Conservation (phyloP, 92 coral and sea anemone genomes). For the Pocillopora grandis region DNA sequence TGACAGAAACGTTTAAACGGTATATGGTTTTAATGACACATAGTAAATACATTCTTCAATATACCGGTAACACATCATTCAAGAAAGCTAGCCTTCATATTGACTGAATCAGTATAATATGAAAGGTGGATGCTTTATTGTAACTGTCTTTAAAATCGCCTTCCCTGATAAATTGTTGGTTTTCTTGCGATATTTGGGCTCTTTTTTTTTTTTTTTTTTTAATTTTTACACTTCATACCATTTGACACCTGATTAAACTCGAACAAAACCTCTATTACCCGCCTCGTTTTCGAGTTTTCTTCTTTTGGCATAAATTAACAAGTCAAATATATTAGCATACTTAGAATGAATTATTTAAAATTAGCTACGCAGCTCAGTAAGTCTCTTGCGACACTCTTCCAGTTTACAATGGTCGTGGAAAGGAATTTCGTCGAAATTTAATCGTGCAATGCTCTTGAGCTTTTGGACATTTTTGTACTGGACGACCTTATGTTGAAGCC, state of each 20-base stretch:
- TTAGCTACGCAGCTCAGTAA: slow-evolving; percentile 36
- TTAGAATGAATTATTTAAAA: slow-evolving; percentile 37
- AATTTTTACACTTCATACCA: neutral
- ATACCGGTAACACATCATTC: neutral
- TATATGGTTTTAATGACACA: neutral
- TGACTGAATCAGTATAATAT: neutral
- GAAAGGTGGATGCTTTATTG: neutral
- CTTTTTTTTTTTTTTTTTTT: neutral
- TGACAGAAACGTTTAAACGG: slow-evolving; percentile 2
- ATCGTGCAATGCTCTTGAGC: slow-evolving; percentile 52
- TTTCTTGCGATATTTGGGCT: neutral
- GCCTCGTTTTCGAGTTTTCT: slow-evolving; percentile 40
- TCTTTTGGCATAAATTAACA: slow-evolving; percentile 31
- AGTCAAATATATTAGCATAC: slow-evolving; percentile 34
- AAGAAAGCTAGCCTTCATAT: neutral
- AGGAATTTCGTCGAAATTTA: slow-evolving; percentile 16
- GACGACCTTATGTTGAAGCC: slow-evolving; percentile 64
- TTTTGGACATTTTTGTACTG: slow-evolving; percentile 50
- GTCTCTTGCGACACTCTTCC: slow-evolving; percentile 15
- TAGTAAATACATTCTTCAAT: slow-evolving; percentile 16
- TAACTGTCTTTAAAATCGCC: neutral
- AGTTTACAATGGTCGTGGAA: slow-evolving; percentile 28
- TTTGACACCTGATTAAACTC: slow-evolving; percentile 20
- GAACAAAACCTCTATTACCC: neutral
- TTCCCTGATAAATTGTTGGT: neutral